Evolutionary conservation across 2,797 vertebrate genomes (phyloP).

Genomic region (Cuniculus paca): DNA sequence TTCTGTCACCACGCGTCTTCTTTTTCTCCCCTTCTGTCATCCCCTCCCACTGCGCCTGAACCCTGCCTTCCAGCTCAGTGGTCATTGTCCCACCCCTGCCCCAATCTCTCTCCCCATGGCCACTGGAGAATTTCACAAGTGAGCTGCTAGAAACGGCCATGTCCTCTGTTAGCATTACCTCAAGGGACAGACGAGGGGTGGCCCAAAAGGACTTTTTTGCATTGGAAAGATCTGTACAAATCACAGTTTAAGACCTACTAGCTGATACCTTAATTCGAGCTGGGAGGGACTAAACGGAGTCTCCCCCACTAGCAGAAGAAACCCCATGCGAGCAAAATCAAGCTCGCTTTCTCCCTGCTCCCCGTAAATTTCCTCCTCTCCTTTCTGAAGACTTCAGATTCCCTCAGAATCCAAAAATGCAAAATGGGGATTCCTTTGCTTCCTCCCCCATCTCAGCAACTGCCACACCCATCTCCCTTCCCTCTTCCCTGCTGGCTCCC

Average conservation of each 20-base stretch:
- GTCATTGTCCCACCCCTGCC: rapidly evolving
- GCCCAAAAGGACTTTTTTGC: not conserved
- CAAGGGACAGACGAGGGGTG: not conserved
- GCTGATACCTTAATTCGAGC: not conserved
- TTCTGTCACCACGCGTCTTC: not conserved
- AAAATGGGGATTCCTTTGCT: not conserved
- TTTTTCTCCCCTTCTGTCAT: not conserved
- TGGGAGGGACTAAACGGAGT: not conserved
- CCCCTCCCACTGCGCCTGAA: not conserved
- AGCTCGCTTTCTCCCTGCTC: not conserved
- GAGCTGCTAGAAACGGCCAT: not conserved
- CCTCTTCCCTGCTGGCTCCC: not conserved
- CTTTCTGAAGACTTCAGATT: not conserved
- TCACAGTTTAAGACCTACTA: not conserved
- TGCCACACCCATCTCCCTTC: not conserved
- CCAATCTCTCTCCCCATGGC: not conserved
- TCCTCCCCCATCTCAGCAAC: not conserved
- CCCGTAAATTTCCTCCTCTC: not conserved
- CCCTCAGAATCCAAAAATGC: not conserved
- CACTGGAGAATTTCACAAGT: not conserved
- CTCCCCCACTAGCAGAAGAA: not conserved
- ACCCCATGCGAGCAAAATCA: not conserved
- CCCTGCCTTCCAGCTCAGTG: not conserved
- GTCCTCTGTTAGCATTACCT: not conserved
- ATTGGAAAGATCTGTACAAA: not conserved